Evolutionary conservation across 2,113 vertebrate genomes (phyloP).

Genomic region (Lipotes vexillifer): DNA sequence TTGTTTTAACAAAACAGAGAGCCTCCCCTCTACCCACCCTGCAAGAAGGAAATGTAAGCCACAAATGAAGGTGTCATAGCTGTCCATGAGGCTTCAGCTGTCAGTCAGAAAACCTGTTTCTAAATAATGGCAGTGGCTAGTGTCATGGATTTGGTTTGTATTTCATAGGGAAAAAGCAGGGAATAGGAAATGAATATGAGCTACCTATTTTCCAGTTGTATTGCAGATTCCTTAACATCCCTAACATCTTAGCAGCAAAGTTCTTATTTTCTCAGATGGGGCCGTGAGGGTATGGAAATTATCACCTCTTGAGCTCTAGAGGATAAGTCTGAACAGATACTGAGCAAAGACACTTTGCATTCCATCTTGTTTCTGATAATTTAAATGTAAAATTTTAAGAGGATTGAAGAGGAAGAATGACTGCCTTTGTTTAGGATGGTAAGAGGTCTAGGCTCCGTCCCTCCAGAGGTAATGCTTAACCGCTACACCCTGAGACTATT

Average conservation of each 20-base stretch:
- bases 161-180: background rate
- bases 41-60: background rate
- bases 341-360: background rate
- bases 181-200: background rate
- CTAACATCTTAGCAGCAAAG: background rate
- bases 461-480: background rate
- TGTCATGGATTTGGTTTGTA: background rate
- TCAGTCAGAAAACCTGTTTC: background rate
- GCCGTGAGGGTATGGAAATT: background rate
- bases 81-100: background rate
- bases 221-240: background rate
- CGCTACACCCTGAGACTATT: background rate
- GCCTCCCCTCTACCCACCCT: rapidly evolving
- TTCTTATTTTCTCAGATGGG: background rate
- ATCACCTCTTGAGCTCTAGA: background rate
- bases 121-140: background rate
- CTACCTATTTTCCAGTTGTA: background rate
- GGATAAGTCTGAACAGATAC: background rate
- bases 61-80: background rate
- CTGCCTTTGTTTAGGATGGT: background rate
- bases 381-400: background rate
- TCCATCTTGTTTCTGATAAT: background rate
- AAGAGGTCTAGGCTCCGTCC: background rate
- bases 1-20: background rate
- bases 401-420: background rate